Evolutionary conservation across 2,113 vertebrate species (phyloP), one percentile per base, ranked within the genome.

Genomic region (Danionella cerebrum): DNA sequence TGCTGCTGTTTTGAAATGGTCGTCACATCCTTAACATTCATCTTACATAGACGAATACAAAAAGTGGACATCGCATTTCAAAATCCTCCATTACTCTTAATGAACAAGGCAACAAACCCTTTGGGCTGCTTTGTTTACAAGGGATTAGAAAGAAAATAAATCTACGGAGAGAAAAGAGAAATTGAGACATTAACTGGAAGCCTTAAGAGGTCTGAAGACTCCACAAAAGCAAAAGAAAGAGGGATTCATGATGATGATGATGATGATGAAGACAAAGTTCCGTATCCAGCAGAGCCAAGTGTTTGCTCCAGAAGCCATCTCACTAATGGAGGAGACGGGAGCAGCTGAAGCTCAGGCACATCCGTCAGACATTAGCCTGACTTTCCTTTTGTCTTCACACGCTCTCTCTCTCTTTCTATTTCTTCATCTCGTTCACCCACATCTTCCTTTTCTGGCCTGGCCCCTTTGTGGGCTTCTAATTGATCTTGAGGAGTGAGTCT

Each of bases 401-500:
- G 77, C 67, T 62, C 12, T 33, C 14, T 5, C 50, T 21, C 54
- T 44, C 31, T 38, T 35, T 72, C 71, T 76, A 45, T 45, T 44
- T 55, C 41, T 69, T 75, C 79, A 76, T 64, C 77, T 72, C 13
- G 2, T 36, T 64, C 27, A 6, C 29, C 13, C 52, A 33, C 76
- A 80, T 52, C 38, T 27, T 31, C 72, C 69, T 78, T 74, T 48
- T 52, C 41, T 71, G 76, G 70, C 42, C 51, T 18, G 66, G 53
- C 70, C 78, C 80, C 77, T 69, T 80, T 76, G 70, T 70, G 77
- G 78, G 77, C 68, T 78, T 84, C 84, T 88, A 88, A 88, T 88
- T 87, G 84, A 85, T 84, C 83, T 84, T 80, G 75, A 69, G 79
- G 83, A 36, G 80, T 79, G 78, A 18, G 52, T 55, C 65, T 80